Evolutionary conservation across 2,797 vertebrate species (phyloP), one percentile per base, ranked within the genome.

Genomic region (Brotogeris chrysoptera): DNA sequence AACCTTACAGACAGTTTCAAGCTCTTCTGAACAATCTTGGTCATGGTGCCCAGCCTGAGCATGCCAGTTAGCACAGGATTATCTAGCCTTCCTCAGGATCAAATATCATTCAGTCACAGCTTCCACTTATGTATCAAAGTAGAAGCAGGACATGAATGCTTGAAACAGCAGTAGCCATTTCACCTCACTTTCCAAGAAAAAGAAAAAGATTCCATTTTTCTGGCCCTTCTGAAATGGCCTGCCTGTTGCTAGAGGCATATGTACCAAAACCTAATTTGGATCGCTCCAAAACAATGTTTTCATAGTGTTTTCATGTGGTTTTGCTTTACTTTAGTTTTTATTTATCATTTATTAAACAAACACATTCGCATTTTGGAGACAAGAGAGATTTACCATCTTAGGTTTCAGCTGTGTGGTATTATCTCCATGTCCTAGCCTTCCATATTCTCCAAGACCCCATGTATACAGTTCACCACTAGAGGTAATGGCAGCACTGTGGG

Each of bases 361-460:
- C 21, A 52, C 1, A 1, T 24, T 16, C 4, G 3, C 24, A 43
- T 65, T 83, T 52, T 21, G 70, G 15, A 83, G 52, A 69, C 15
- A 68, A 59, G 47, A 82, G 91, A 91, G 4, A 12, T 13, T 21
- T 98, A 99, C 99, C 98, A 99, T 98, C 98, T 99, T 99, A 55
- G 99, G 99, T 86, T 99, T 98, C 72, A 99, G 98, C 91, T 99
- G 99, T 6, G 99, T 99, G 9, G 99, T 99, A 96, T 99, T 99
- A 97, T 99, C 99, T 23, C 99, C 99, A 8, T 99, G 99, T 49
- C 99, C 99, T 43, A 99, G 98, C 6, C 99, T 98, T 60, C 99
- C 99, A 23, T 99, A 99, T 78, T 99, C 99, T 23, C 99, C 99
- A n/a, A 99, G 97, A n/a, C 99, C 99, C 99, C 99, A 99, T 6